Conservation (phyloP, 2,797 vertebrate species). For the Premnoplex brunnescens region DNA sequence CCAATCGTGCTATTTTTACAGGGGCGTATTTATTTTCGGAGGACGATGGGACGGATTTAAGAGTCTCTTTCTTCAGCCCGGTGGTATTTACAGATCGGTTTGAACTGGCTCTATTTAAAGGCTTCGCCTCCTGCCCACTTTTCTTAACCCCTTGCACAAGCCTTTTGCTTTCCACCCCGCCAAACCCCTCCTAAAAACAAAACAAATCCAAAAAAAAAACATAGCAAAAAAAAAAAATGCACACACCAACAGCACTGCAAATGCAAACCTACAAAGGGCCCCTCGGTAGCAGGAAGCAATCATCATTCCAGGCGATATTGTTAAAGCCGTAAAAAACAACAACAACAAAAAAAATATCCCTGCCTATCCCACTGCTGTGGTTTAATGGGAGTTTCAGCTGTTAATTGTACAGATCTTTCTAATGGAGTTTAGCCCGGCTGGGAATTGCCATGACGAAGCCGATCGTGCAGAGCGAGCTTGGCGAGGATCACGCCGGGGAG, state of each 20-base stretch:
- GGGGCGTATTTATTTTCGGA: constrained; percentile 54
- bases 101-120: constrained; percentile 48
- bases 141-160: constrained; percentile 52
- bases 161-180: neutral
- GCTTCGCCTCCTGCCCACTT: constrained; percentile 21
- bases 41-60: constrained; percentile 17
- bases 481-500: neutral
- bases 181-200: neutral
- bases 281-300: constrained; percentile 22
- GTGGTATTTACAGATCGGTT: constrained; percentile 25
- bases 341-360: neutral
- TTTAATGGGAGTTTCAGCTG: neutral
- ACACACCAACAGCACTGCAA: neutral
- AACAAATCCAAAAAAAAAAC: neutral
- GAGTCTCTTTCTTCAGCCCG: constrained; percentile 24
- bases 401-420: neutral
- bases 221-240: neutral
- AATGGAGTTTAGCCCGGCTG: neutral
- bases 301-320: neutral
- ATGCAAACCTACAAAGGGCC: neutral
- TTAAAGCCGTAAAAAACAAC: neutral
- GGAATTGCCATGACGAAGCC: neutral
- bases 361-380: neutral
- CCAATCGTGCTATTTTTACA: constrained; percentile 45
- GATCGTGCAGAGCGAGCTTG: neutral